phyloP scores from a whole-genome alignment of 2,888 invertebrate genomes.

The Acleris sparsana region DNA sequence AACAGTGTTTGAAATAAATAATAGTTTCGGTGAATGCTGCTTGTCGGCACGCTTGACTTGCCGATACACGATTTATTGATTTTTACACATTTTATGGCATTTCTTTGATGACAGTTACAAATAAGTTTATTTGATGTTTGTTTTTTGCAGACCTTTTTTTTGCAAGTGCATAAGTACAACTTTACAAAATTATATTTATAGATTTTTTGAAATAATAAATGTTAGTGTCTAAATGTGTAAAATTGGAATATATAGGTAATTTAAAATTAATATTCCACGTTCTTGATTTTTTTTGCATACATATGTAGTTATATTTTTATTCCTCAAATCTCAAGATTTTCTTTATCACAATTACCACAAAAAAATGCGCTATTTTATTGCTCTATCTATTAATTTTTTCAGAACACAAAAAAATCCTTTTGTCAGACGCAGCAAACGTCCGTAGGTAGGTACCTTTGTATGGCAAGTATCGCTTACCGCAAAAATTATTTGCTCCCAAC shows the following conservation, averaged over 20 bases:
- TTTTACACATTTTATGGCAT: conserved; percentile 50
- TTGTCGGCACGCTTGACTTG: conserved; percentile 74
- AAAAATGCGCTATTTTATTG: no score
- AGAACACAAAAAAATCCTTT: conserved; percentile 38
- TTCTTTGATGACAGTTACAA: conserved; percentile 39
- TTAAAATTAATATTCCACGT: no score
- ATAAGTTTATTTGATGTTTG: conserved; percentile 28
- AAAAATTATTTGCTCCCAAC: conserved; percentile 74
- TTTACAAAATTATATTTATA: no score
- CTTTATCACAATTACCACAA: no score
- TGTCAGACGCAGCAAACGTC: conserved; percentile 56
- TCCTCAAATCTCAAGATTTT: no score
- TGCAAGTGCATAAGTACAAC: background rate
- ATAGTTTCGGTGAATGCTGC: conserved; percentile 64
- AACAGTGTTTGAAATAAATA: conserved; percentile 72
- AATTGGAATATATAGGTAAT: no score
- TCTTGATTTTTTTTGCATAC: no score
- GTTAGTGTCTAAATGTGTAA: no score
- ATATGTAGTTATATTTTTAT: no score
- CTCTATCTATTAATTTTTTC: conserved; percentile 14
- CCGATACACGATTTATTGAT: conserved; percentile 69
- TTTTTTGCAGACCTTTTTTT: conserved; percentile 13
- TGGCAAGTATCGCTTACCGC: conserved; percentile 78
- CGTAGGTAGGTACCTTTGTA: conserved; percentile 73
- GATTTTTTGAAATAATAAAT: no score